Base-by-base conservation (phyloP, 2,113 vertebrate species). In the Scatophagus argus region DNA sequence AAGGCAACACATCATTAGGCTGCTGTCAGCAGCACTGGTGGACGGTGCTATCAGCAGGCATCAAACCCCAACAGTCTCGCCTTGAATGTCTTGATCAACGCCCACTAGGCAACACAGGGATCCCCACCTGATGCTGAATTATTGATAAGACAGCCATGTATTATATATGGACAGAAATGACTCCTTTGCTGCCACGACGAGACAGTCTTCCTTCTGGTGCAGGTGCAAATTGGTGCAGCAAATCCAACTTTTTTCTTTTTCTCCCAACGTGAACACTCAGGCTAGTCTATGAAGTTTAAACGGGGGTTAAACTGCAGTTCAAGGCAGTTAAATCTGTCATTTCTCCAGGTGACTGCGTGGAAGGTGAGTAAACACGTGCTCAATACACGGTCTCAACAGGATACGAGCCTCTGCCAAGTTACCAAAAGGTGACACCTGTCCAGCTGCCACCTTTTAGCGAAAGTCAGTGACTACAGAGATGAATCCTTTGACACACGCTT, bases 61-160 rank as follows among this genome's bases (percentile, higher is more conserved):
- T 79, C 82, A 81, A 82, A 72, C 60, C 79, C 38, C 55, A 21
- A 29, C 43, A 21, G 77, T 36, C 54, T 38, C 68, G 32, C 67
- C 69, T 64, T 34, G 32, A 73, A 64, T 8, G 87, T 82, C 87
- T 70, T 71, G 79, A 79, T 92, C 87, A 80, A 74, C 74, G 32
- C 81, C 80, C 64, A 21, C 36, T 71, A 67, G 80, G 87, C 81
- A 51, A 54, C 79, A 60, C 47, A 29, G 44, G 81, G 79, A 29
- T 38, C 69, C 74, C 87, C 89, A 85, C 81, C 85, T 84, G 80
- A 76, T n/a, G 41, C 55, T 91, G 79, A 90, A 89, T 90, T 81
- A 92, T 87, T 76, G 68, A 92, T 82, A 23, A 43, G 60, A 41
- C 63, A 39, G 31, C 54, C 87, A 91, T 90, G 81, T 88, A 83